Conservation (phyloP, 2,113 vertebrate species). For the Serilophus lunatus region DNA sequence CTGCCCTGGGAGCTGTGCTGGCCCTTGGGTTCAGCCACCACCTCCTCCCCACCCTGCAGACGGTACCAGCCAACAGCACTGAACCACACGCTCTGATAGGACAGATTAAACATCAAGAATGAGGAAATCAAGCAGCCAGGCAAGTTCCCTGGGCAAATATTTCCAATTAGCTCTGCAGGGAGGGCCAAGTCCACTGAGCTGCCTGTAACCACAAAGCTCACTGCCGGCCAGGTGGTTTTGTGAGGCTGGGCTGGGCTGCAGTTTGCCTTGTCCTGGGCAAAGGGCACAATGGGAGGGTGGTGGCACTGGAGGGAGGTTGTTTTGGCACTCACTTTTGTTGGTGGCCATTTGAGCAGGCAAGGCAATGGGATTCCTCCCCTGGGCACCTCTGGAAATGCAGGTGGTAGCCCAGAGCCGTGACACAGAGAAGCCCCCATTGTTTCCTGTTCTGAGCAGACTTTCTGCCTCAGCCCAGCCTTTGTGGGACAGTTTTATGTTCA, state of each 20-base stretch:
- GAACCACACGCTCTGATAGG: background rate
- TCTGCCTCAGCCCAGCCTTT: background rate
- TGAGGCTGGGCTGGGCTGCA: background rate
- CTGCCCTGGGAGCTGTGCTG: background rate
- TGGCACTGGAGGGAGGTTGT: background rate
- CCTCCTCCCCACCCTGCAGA: background rate
- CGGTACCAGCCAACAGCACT: background rate
- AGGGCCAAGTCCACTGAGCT: background rate
- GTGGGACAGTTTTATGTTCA: background rate
- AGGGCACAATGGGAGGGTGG: background rate
- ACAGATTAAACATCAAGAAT: conserved; percentile 47
- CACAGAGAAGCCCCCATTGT: background rate
- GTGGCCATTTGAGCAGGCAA: background rate
- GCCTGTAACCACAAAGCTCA: conserved; percentile 25
- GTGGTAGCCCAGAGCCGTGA: background rate
- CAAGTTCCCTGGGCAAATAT: conserved; percentile 12
- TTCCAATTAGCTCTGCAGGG: background rate
- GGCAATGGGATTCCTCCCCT: background rate
- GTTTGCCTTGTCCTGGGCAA: background rate
- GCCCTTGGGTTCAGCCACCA: background rate
- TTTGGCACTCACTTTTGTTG: background rate
- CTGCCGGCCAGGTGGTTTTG: background rate
- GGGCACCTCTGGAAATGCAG: background rate
- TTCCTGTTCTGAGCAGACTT: background rate
- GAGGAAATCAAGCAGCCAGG: conserved; percentile 31